Evolutionary conservation across 2,113 vertebrate genomes (phyloP), one percentile per base, ranked within the genome.

Genomic region (Crotalus helleri): DNA sequence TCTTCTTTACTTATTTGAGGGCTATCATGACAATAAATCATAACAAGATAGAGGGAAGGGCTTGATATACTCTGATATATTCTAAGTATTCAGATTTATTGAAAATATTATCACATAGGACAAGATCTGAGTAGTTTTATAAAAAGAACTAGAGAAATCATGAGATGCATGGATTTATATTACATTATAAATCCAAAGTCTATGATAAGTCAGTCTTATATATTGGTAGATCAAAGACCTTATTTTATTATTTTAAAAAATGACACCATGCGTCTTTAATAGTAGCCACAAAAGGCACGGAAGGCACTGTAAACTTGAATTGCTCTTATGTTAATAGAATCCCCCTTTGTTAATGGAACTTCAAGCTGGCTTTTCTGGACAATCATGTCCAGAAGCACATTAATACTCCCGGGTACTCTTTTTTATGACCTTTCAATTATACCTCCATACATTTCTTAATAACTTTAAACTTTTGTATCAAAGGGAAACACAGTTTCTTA

Each of bases 401-500:
- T 7, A 4, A 86, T 93, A 85, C 81, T 90, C 17, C 5, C 92
- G 61, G 46, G 59, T 46, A 91, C 94, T 94, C 93, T 90, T 33
- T 33, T 61, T 85, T 93, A 44, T 91, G 86, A 93, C 59, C 64
- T 7, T 69, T 94, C 89, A 85, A 91, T 92, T 54, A 94, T 81
- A 93, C 57, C 33, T 94, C 88, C 51, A 1, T 92, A 85, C 85
- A 59, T 11, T 93, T 23, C 92, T 59, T 92, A 58, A 6, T 87
- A 44, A 69, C 92, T 97, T 95, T 95, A 92, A 95, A 96, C 95
- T 91, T 49, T 92, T 89, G 4, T n/a, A 92, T 95, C 93, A 96
- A 96, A 96, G 53, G n/a, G 19, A 74, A 92, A 93, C 11, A 90
- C 69, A 93, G 95, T 90, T 93, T 96, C 92, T 89, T 93, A 93